These are phyloP conservation scores for Parazoanthus swiftii DNA, from an alignment of 92 coral and sea anemone genomes.

Conservation along the genomic window DNA sequence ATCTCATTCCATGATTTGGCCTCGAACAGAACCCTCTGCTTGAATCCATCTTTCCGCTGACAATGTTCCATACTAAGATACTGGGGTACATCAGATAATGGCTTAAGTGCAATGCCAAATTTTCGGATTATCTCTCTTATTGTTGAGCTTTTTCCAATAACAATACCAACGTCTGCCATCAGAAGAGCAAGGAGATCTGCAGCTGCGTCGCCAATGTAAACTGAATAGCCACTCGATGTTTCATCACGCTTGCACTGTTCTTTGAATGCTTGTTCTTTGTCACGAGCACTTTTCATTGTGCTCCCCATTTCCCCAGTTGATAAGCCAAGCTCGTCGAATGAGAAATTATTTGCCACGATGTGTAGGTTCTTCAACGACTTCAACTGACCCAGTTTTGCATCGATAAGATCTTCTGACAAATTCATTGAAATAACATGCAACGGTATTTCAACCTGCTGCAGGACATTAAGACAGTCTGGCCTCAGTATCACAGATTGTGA, in stretches of 20 bases:
- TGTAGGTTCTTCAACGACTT: slow-evolving; percentile 68
- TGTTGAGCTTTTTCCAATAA: slow-evolving; percentile 76
- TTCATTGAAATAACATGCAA: slow-evolving; percentile 81
- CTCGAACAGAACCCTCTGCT: slow-evolving; percentile 30
- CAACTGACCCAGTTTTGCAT: slow-evolving; percentile 64
- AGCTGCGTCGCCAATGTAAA: slow-evolving; percentile 86
- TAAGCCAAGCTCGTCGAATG: slow-evolving; percentile 49
- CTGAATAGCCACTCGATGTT: slow-evolving; percentile 57
- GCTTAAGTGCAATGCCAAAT: slow-evolving; percentile 81
- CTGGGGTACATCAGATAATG: slow-evolving; percentile 53
- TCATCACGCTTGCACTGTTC: slow-evolving; percentile 48
- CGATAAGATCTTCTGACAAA: slow-evolving; percentile 84
- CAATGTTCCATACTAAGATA: not conserved
- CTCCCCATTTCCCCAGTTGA: slow-evolving; percentile 73
- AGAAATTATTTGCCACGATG: slow-evolving; percentile 72
- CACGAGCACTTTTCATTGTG: slow-evolving; percentile 63
- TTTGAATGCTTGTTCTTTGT: slow-evolving; percentile 72
- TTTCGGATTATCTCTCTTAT: slow-evolving; percentile 69
- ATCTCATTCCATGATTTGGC: slow-evolving; percentile 83
- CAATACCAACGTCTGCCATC: slow-evolving; percentile 82
- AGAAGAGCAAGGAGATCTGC: slow-evolving; percentile 83
- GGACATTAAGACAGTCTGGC: slow-evolving; percentile 74
- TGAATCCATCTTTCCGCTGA: not conserved
- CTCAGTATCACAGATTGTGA: slow-evolving; percentile 67
- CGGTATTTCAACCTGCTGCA: slow-evolving; percentile 70